Evolutionary conservation across 2,888 invertebrate genomes (phyloP), one percentile per base, ranked within the genome.

Genomic region (Octodonta nipae): DNA sequence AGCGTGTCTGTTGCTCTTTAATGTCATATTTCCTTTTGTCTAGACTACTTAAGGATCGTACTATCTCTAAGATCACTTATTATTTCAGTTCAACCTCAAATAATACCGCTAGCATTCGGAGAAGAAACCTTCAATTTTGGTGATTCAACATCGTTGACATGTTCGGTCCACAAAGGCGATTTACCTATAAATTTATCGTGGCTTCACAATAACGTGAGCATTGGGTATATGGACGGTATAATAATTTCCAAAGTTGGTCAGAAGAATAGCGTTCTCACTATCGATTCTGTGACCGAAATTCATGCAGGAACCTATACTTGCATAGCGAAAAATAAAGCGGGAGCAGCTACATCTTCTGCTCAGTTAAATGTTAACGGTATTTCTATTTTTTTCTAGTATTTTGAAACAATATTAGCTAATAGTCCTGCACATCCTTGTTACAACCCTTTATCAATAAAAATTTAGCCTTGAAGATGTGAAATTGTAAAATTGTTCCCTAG

Each of bases 151-250:
- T 45, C 53, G 3, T 38, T 50, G 4, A 41, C 37, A 31, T 84
- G 84, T 56, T 70, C 75, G 25, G 78, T 78, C 13, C 71, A 69
- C 44, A 78, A 79, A 58, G 83, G 86, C 20, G 86, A 87, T 57
- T 40, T 76, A 40, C 86, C 86, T 5, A 65, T 87, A 34, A 70
- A 71, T 42, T 77, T 86, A 36, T 67, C 68, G 30, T 86, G 85
- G 84, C 71, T 66, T 28, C 69, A 71, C 50, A 65, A 70, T 44
- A 64, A 60, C n/a, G n/a, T 34, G 55, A 57, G 40, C 43, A 52
- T 15, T 47, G 67, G 11, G 53, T 27, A 33, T 14, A 26, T 35
- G 10, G 34, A 38, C 20, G 49, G 50, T 11, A 35, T 47, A 25
- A 59, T 61, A 36, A 61, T 70, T 36, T 63, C 63, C 37, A 65